Evolutionary conservation across 2,888 invertebrate species (phyloP).

Genomic region (Agapostemon virescens): DNA sequence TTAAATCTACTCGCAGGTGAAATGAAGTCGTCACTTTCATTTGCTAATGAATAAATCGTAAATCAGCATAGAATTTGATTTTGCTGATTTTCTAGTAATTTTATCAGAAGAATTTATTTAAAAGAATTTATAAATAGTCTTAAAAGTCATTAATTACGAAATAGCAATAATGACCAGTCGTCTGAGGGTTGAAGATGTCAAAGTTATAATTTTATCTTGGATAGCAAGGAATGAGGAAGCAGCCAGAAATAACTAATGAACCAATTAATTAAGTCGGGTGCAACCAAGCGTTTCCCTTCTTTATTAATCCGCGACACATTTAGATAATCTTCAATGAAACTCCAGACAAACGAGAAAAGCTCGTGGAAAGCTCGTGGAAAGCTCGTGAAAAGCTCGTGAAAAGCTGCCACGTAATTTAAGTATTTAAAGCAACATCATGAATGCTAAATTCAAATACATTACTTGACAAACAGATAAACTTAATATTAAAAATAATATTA

Average conservation of each 20-base stretch:
- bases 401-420: not conserved
- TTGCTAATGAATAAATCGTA: not conserved
- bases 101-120: too few relatives aligned
- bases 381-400: not conserved
- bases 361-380: not conserved
- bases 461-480: too few relatives aligned
- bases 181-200: too few relatives aligned
- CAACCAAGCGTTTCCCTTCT: not conserved
- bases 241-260: slow-evolving; percentile 16
- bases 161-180: too few relatives aligned
- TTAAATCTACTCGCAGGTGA: not conserved
- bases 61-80: not conserved
- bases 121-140: too few relatives aligned
- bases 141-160: too few relatives aligned
- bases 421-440: not conserved
- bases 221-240: slow-evolving; percentile 9
- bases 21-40: not conserved
- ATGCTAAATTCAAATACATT: too few relatives aligned
- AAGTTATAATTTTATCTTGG: slow-evolving; percentile 10
- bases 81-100: not conserved
- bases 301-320: not conserved
- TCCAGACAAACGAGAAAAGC: not conserved
- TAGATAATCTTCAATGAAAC: slow-evolving; percentile 8
- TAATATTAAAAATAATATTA: too few relatives aligned
- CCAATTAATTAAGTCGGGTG: slow-evolving; percentile 16